phyloP scores from a whole-genome alignment of 2,797 vertebrate species.

The Microctenopoma steveboyesi region DNA sequence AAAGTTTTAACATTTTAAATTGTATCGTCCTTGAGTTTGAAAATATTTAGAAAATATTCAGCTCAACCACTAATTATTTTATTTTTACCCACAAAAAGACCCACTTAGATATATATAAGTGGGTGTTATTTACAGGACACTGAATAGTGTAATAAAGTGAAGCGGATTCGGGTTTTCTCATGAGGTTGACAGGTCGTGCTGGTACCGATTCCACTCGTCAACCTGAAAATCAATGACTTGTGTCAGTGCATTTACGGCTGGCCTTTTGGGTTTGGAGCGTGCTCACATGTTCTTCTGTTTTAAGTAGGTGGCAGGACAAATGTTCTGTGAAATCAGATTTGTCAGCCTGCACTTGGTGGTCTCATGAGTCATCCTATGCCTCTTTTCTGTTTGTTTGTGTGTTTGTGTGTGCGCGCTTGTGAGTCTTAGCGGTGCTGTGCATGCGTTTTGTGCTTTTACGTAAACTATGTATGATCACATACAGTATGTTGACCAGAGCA shows the following conservation, averaged over 20 bases:
- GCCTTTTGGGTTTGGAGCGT: background rate
- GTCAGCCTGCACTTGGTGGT: slow-evolving; percentile 35
- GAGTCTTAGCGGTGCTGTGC: background rate
- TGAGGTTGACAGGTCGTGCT: background rate
- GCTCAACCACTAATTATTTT: no score
- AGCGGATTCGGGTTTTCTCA: background rate
- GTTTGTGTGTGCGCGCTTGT: background rate
- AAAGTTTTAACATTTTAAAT: no score
- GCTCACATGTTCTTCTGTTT: slow-evolving; percentile 22
- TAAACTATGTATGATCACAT: background rate
- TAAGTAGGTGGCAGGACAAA: slow-evolving; percentile 38
- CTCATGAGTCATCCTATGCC: slow-evolving; percentile 36
- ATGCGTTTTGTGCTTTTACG: slow-evolving; percentile 2
- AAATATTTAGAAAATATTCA: no score
- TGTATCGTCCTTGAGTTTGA: no score
- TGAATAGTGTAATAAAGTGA: no score
- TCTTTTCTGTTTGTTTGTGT: background rate
- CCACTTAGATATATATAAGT: no score
- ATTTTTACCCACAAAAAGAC: no score
- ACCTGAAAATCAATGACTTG: background rate
- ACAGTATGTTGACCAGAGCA: background rate
- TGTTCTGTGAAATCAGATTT: slow-evolving; percentile 50
- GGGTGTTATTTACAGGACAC: no score
- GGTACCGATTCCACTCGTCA: background rate
- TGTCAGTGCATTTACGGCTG: background rate